phyloP scores from a whole-genome alignment of 1,140 invertebrate species.

The Mizuhopecten yessoensis region DNA sequence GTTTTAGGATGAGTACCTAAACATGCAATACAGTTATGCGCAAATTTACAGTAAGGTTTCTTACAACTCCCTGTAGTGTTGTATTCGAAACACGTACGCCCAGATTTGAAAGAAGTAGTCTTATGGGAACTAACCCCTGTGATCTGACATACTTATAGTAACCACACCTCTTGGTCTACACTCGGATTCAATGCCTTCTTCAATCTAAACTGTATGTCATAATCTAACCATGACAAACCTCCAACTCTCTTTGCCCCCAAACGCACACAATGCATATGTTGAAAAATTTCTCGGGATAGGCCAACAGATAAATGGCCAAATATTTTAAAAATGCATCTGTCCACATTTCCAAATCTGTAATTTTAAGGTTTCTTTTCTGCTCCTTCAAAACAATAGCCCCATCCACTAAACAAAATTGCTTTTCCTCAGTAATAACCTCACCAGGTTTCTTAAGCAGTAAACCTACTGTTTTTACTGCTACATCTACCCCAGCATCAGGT shows the following conservation, averaged over 20 bases:
- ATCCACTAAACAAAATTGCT: too few species aligned
- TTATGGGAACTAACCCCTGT: too few species aligned
- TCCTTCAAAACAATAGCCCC: too few species aligned
- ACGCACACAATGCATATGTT: conserved; percentile 49
- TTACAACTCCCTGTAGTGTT: conserved; percentile 41
- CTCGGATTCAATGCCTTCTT: conserved; percentile 42
- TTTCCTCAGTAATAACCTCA: too few species aligned
- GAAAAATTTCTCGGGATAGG: conserved; percentile 42
- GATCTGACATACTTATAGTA: conserved; percentile 25
- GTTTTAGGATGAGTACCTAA: too few species aligned
- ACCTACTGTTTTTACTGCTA: too few species aligned
- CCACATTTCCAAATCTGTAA: conserved; percentile 49
- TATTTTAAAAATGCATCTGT: conserved; percentile 56
- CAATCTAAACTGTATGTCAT: conserved; percentile 51
- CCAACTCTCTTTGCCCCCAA: conserved; percentile 28
- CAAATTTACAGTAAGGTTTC: background rate
- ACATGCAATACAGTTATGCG: too few species aligned
- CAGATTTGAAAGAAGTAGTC: too few species aligned
- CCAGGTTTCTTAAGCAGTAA: too few species aligned
- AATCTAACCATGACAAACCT: conserved; percentile 48
- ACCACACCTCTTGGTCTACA: conserved; percentile 55
- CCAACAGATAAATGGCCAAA: conserved; percentile 48
- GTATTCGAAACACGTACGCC: too few species aligned
- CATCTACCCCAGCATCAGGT: too few species aligned
- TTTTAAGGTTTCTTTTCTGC: conserved; percentile 19